Evolutionary conservation across 2,113 vertebrate genomes (phyloP), one percentile per base, ranked within the genome.

Genomic region (Perca fluviatilis): DNA sequence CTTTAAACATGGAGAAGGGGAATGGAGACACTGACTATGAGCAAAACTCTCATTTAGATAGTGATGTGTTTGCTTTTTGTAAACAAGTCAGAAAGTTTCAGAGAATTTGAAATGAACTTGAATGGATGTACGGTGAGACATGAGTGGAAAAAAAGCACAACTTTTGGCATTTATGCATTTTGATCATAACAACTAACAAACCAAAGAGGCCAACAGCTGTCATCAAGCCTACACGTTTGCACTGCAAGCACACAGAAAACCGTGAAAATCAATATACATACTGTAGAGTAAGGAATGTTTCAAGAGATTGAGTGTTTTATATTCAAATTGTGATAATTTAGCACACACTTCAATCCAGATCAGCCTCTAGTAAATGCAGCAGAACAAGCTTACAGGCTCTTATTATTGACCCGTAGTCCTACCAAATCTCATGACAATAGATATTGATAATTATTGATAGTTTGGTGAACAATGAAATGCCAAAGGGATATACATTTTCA

Each of bases 11-110:
- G 43, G 77, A 83, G 86, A 66, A 72, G 51, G 76, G 80, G 77
- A 84, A 70, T 70, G 73, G 70, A 90, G 84, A 87, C 74, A 80
- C 74, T 74, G 91, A 87, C 83, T 72, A 63, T 30, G 15, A 84
- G 82, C 82, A 87, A 91, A 88, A 80, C 70, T 79, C 83, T 89
- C 85, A 86, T 91, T 90, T 87, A 82, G 82, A 85, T 75, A 27
- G 56, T 70, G 68, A 87, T 82, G 60, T 77, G 53, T 68, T 83
- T 58, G 30, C 60, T 27, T 40, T 89, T 89, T 74, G 79, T 89
- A 88, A 90, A 90, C 89, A 92, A 83, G 77, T 93, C 80, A 72
- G 86, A 89, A 88, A 80, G 68, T 88, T 85, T 60, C 49, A 76
- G 67, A 53, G 71, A 67, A 84, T 83, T 82, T 43, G 36, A 75